Conservation (phyloP, 2,797 vertebrate genomes). For the Poeciliopsis infans region DNA sequence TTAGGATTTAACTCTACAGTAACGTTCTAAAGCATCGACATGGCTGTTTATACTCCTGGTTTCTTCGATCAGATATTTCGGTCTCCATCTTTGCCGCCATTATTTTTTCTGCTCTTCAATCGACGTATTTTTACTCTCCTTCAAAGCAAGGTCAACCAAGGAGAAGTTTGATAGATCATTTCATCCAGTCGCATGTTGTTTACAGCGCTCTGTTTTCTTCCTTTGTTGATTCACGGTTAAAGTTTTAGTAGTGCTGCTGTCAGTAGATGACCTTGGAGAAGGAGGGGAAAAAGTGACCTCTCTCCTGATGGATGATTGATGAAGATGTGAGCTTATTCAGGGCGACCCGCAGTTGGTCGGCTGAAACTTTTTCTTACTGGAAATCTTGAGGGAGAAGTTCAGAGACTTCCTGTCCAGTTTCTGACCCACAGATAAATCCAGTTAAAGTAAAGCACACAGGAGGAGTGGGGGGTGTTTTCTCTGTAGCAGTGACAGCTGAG, state of each 20-base stretch:
- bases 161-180: conserved; percentile 54
- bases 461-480: not conserved
- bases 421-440: conserved; percentile 25
- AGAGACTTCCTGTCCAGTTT: conserved; percentile 6
- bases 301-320: conserved; percentile 45
- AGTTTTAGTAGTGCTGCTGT: conserved; percentile 44
- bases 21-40: too few relatives aligned
- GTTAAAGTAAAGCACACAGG: conserved; percentile 10
- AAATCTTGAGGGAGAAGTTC: conserved; percentile 4
- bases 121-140: conserved; percentile 14
- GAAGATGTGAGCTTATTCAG: conserved; percentile 12
- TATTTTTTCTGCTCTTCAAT: not conserved
- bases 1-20: not conserved
- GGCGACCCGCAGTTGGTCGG: not conserved
- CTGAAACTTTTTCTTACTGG: not conserved
- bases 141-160: conserved; percentile 54
- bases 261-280: conserved; percentile 58
- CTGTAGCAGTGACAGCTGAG: conserved; percentile 24
- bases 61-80: not conserved
- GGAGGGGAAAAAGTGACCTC: conserved; percentile 44
- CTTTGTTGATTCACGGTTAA: conserved; percentile 60
- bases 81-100: not conserved
- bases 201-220: conserved; percentile 36
- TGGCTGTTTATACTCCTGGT: not conserved
- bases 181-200: conserved; percentile 38